Percentiles rank a stretch among this genome's conserved stretches.
Evolutionary conservation across 2,113 vertebrate species (phyloP).

Genomic region (Seriola rivoliana): DNA sequence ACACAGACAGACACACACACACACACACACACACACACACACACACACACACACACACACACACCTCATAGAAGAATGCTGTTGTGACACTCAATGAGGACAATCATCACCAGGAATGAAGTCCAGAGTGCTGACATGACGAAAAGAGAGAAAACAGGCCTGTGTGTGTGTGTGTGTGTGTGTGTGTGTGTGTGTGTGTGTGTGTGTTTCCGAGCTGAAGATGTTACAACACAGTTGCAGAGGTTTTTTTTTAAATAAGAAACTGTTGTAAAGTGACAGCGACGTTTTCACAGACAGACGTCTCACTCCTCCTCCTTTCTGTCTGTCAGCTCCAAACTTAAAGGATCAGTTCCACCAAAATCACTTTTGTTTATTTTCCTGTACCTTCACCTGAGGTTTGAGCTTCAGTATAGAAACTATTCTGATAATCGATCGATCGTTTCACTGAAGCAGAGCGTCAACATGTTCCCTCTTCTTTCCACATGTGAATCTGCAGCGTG

Average conservation of each 20-base stretch:
- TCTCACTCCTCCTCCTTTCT: not conserved
- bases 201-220: not conserved
- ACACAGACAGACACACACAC: conserved; percentile 6
- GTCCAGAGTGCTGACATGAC: conserved; percentile 50
- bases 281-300: not conserved
- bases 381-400: no score
- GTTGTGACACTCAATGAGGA: conserved; percentile 55
- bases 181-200: no score
- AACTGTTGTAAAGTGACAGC: not conserved
- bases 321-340: no score
- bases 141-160: conserved; percentile 20
- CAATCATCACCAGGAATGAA: conserved; percentile 54
- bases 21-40: conserved; percentile 6
- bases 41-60: conserved; percentile 8
- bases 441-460: no score
- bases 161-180: conserved; percentile 1
- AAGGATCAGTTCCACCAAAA: no score
- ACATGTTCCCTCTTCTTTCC: no score
- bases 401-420: no score
- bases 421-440: no score
- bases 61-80: conserved; percentile 3
- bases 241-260: not conserved
- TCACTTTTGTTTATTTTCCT: no score
- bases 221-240: conserved; percentile 22
- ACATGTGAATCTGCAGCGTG: no score